phyloP scores from a whole-genome alignment of 2,797 vertebrate genomes.

The Darevskia nairensis region DNA sequence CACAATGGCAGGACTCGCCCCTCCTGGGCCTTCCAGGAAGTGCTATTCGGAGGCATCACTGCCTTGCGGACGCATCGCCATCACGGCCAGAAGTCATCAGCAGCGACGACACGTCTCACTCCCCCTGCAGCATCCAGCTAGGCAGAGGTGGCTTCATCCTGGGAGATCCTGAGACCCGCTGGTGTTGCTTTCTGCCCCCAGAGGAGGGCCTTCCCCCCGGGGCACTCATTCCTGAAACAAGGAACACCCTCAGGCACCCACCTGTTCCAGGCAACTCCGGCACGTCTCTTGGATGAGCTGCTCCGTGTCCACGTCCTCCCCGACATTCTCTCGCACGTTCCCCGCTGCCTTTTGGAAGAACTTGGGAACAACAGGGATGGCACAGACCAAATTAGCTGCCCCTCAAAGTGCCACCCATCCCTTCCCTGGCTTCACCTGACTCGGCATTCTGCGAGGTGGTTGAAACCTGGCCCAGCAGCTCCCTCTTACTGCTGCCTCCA shows the following conservation, averaged over 20 bases:
- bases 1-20: too few relatives aligned
- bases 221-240: rapidly evolving
- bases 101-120: background rate
- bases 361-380: conserved; percentile 67
- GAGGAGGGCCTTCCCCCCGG: rapidly evolving
- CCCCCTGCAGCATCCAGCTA: too few relatives aligned
- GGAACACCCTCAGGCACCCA: conserved; percentile 51
- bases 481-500: background rate
- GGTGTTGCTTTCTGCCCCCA: rapidly evolving
- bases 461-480: too few relatives aligned
- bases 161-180: rapidly evolving
- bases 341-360: conserved; percentile 93
- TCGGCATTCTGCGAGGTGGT: background rate
- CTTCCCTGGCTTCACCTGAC: too few relatives aligned
- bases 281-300: conserved; percentile 92
- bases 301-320: conserved; percentile 90
- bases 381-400: background rate
- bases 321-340: conserved; percentile 93
- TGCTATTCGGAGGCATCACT: too few relatives aligned
- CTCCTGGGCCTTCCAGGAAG: too few relatives aligned
- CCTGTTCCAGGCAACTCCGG: conserved; percentile 92
- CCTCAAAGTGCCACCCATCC: background rate
- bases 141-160: background rate
- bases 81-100: too few relatives aligned
- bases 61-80: too few relatives aligned